Evolutionary conservation across 2,888 invertebrate species (phyloP).

Genomic region (Sphecodes monilicornis): DNA sequence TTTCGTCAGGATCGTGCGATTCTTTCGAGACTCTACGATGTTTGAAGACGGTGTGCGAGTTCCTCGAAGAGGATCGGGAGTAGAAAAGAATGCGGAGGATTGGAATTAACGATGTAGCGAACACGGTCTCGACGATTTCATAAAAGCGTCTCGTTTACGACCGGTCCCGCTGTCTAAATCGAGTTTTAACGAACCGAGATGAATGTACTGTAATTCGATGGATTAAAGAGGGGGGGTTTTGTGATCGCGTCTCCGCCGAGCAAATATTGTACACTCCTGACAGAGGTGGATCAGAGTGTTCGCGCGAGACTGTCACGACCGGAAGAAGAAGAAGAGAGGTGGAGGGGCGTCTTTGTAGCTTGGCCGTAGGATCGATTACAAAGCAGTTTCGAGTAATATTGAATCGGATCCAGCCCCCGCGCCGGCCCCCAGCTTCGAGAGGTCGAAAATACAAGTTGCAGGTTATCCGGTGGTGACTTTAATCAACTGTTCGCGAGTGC

Average conservation of each 20-base stretch:
- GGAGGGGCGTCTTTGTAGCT: not conserved
- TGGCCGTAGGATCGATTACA: conserved; percentile 68
- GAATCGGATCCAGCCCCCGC: conserved; percentile 60
- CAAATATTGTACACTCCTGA: conserved; percentile 62
- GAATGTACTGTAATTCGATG: conserved; percentile 69
- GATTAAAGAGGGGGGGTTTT: not conserved
- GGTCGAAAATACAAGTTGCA: conserved; percentile 71
- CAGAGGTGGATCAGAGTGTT: conserved; percentile 63
- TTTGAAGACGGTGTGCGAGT: not conserved
- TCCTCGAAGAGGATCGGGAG: not conserved
- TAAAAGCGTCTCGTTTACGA: conserved; percentile 38
- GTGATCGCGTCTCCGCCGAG: conserved; percentile 5
- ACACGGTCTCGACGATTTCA: conserved; percentile 46
- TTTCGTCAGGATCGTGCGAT: not conserved
- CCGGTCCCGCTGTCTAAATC: conserved; percentile 53
- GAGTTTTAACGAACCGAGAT: conserved; percentile 68
- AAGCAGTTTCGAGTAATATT: conserved; percentile 70
- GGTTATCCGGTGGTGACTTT: conserved; percentile 66
- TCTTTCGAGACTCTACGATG: not conserved
- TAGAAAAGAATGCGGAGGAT: not conserved
- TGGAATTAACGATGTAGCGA: conserved; percentile 16
- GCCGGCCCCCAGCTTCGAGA: conserved; percentile 40
- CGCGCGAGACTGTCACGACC: conserved; percentile 70
- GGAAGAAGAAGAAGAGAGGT: conserved; percentile 60
- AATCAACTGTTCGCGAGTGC: conserved; percentile 70